Conservation (phyloP, 2,888 invertebrate species). For the Amphimallon solstitiale region DNA sequence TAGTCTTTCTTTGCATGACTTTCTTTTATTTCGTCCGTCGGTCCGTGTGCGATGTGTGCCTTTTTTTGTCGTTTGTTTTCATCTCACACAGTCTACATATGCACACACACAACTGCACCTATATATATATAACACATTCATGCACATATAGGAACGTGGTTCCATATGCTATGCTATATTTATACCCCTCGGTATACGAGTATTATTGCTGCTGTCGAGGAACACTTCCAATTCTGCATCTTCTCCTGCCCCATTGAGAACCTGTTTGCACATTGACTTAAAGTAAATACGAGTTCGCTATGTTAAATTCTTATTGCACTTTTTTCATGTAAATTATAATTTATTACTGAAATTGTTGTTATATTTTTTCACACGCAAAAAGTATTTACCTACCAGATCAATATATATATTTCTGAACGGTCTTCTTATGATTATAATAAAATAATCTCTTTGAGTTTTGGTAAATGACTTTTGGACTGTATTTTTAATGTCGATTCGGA, state of each 20-base stretch:
- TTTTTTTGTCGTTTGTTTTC: constrained; percentile 33
- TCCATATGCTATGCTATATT: constrained; percentile 32
- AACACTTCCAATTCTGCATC: constrained; percentile 22
- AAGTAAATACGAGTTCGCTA: too few relatives aligned
- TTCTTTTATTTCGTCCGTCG: constrained; percentile 35
- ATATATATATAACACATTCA: constrained; percentile 15
- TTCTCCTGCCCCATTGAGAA: constrained; percentile 27
- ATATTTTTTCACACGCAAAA: too few relatives aligned
- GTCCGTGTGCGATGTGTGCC: constrained; percentile 28
- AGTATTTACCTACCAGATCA: too few relatives aligned
- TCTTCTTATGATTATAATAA: too few relatives aligned
- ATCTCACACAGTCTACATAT: constrained; percentile 30
- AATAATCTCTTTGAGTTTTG: too few relatives aligned
- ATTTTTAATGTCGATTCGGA: too few relatives aligned
- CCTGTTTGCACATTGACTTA: too few relatives aligned
- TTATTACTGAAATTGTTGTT: too few relatives aligned
- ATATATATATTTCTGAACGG: too few relatives aligned
- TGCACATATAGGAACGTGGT: constrained; percentile 7
- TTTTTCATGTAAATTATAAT: too few relatives aligned
- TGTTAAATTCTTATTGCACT: too few relatives aligned
- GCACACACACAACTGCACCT: constrained; percentile 21
- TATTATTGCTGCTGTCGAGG: not conserved
- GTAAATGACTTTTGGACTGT: too few relatives aligned
- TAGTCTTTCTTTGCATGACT: constrained; percentile 13
- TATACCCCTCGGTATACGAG: constrained; percentile 24